Evolutionary conservation across 2,797 vertebrate genomes (phyloP), one percentile per base, ranked within the genome.

Genomic region (Nasua narica): DNA sequence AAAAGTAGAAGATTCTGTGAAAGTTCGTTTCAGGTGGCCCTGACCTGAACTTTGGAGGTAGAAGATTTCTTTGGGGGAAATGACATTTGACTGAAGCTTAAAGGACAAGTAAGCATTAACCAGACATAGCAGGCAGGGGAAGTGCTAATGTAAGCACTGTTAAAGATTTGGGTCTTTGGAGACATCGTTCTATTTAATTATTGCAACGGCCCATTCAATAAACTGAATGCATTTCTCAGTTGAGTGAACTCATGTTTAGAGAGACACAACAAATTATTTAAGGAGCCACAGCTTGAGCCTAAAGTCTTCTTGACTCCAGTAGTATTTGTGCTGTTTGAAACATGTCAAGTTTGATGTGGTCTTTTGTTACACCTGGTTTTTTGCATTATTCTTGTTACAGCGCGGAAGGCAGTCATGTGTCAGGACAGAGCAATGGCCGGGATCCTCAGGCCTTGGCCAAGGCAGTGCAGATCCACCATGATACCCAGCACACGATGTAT

Each of bases 401-500:
- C 32, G 99, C 99, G 43, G 99, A 99, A 98, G 99, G 99, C 98
- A 99, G 99, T 99, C 99, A 99, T 0, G 99, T 99, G 93, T 99
- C 99, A n/a, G 99, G 99, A 97, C 99, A 99, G 98, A 99, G 99
- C 98, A 99, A 99, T 0, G 99, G 99, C 91, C 99, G 99, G 50
- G 99, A 99, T 96, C 99, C 99, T 46, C 99, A 99, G 98, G 99
- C 99, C 7, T 98, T 99, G 98, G 99, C 99, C 87, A 99, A 99
- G 98, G 99, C 99, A 0, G 99, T 99, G 89, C 99, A 99, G 99
- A 99, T 99, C 99, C 99, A 99, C 99, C 99, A 99, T 18, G 99
- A 99, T 94, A 99, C 99, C 94, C 99, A 99, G 98, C 99, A 99
- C 98, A 99, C 99, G 54, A 99, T 99, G 99, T 99, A 99, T 99